Percentiles rank a stretch among this genome's conserved stretches.
Evolutionary conservation across 2,797 vertebrate genomes (phyloP).

Genomic region (Muraenolepis orangiensis): DNA sequence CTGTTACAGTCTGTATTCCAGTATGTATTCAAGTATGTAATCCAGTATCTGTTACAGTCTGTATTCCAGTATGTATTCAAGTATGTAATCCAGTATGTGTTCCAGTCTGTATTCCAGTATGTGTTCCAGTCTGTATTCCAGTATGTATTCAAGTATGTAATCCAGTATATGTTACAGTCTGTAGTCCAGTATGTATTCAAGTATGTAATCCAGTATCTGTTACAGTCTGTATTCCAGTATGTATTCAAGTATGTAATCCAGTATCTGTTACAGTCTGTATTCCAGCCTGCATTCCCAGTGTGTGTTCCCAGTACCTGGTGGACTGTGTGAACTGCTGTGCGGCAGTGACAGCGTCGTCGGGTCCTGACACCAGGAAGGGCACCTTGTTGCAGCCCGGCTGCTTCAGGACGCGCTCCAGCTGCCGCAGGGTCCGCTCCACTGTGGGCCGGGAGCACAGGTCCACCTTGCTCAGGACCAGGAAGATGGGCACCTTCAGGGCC

Average conservation of each 20-base stretch:
- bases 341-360: constrained; percentile 90
- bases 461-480: constrained; percentile 94
- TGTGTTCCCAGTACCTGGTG: constrained; percentile 69
- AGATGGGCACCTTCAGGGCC: constrained; percentile 96
- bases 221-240: neutral
- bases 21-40: no score
- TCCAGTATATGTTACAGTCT: neutral
- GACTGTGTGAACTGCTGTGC: constrained; percentile 94
- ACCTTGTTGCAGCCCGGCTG: constrained; percentile 97
- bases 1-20: neutral
- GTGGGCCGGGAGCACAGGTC: constrained; percentile 86
- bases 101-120: no score
- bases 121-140: no score
- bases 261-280: neutral
- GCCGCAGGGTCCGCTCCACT: constrained; percentile 88
- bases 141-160: no score
- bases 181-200: no score
- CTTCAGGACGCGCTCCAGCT: constrained; percentile 90
- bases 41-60: no score
- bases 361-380: constrained; percentile 82
- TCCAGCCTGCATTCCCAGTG: neutral
- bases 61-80: no score
- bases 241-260: no score
- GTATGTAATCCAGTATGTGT: no score
- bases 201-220: neutral